A percentile compares a stretch with the other conserved stretches of the same genome.
Conservation (phyloP, 2,888 invertebrate species). For the Drosophila macrospina region DNA sequence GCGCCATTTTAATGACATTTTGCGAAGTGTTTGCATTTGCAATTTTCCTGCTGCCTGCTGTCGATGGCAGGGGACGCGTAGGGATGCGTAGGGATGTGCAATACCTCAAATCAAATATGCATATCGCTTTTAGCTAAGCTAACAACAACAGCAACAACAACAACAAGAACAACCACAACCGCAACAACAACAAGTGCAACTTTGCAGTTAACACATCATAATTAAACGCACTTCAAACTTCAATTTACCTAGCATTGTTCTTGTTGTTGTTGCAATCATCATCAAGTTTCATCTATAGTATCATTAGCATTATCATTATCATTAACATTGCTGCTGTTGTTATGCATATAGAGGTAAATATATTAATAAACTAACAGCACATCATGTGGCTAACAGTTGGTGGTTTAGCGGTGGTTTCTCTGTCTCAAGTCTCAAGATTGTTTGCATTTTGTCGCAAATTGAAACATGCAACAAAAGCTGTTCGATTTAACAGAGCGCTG, state of each 20-base stretch:
- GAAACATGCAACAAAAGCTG: neutral
- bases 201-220: constrained; percentile 17
- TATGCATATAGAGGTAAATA: neutral
- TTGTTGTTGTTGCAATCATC: constrained; percentile 23
- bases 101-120: constrained; percentile 35
- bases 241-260: constrained; percentile 43
- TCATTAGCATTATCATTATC: neutral
- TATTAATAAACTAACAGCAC: neutral
- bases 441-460: neutral
- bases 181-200: constrained; percentile 11
- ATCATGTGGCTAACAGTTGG: constrained; percentile 7
- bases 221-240: constrained; percentile 50
- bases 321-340: neutral
- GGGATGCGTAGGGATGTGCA: neutral
- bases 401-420: neutral
- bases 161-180: constrained; percentile 18
- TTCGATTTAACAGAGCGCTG: neutral
- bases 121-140: constrained; percentile 6
- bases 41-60: constrained; percentile 27
- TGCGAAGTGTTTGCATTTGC: constrained; percentile 57
- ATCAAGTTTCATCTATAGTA: too few species aligned
- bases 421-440: neutral
- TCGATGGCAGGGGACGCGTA: neutral
- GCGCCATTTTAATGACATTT: constrained; percentile 69
- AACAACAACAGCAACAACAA: constrained; percentile 13